Evolutionary conservation across 2,797 vertebrate species (phyloP), one percentile per base, ranked within the genome.

Genomic region (Poeciliopsis paucimaculata): DNA sequence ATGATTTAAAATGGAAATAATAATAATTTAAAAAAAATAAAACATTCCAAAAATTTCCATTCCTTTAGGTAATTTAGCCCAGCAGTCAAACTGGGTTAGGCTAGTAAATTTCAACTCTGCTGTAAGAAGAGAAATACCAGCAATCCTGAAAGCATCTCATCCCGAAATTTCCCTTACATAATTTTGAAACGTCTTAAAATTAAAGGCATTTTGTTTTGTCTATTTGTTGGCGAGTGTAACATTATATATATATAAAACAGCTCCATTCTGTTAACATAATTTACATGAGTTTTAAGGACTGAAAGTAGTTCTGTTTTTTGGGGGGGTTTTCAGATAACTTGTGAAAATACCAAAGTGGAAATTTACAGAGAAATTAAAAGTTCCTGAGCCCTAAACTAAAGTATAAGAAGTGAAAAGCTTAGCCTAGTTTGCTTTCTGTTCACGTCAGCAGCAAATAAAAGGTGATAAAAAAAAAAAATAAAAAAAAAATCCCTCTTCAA

Each of bases 381-480:
- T 49, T 77, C 62, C 26, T 57, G 79, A 79, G 75, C 75, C 62
- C 76, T 76, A 34, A 53, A 3, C 31, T 39, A 51, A 1, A 20
- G 73, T 47, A 12, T 53, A 74, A 79, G 57, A 23, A 62, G 15
- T 9, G 16, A 41, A 66, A 66, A 68, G 72, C 70, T 46, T 23
- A 43, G 53, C 53, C 46, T 75, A 51, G 11, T 34, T 23, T 45
- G 5, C 39, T 70, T 47, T n/a, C 47, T 76, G 68, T 51, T 55
- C 60, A 66, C 13, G 73, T 73, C 45, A 71, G 66, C 78, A 70
- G 71, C 36, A 47, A 70, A 84, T 72, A 39, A 36, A 73, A 78
- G 31, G 71, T 6, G 28, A 60, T 1, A 49, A 16, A 31, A 57
- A 12, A 47, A 16, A 28, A 28, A 1, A 12, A 47, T 9, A n/a